Conservation (phyloP, 2,888 invertebrate genomes). For the Hybos culiciformis region DNA sequence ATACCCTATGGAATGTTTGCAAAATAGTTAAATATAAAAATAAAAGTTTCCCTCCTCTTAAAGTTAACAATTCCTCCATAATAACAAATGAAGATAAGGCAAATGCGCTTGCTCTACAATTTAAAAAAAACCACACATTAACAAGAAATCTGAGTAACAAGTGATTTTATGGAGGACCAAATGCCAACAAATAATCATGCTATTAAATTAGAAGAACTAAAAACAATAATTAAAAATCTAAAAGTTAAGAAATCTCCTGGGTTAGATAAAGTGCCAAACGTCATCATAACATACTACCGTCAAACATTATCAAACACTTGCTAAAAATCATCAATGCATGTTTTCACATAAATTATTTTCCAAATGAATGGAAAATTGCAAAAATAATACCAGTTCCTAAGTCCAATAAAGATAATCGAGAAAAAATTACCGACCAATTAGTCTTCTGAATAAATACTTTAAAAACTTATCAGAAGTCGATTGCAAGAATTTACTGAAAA, state of each 20-base stretch:
- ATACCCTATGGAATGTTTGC: background rate
- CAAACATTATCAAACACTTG: no score
- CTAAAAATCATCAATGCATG: background rate
- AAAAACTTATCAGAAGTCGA: no score
- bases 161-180: background rate
- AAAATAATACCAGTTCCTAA: background rate
- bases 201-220: background rate
- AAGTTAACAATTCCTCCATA: background rate
- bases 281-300: background rate
- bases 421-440: background rate
- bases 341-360: background rate
- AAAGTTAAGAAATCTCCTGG: no score
- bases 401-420: background rate
- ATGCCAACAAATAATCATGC: background rate
- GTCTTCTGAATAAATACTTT: no score
- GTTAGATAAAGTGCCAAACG: background rate
- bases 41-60: background rate
- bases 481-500: background rate
- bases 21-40: background rate
- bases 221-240: background rate
- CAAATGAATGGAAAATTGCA: background rate
- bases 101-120: background rate
- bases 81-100: background rate
- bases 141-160: background rate
- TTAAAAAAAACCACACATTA: background rate